A percentile compares a stretch with the other conserved stretches of the same genome.
phyloP scores from a whole-genome alignment of 2,888 invertebrate genomes.

The Eristalinus aeneus region DNA sequence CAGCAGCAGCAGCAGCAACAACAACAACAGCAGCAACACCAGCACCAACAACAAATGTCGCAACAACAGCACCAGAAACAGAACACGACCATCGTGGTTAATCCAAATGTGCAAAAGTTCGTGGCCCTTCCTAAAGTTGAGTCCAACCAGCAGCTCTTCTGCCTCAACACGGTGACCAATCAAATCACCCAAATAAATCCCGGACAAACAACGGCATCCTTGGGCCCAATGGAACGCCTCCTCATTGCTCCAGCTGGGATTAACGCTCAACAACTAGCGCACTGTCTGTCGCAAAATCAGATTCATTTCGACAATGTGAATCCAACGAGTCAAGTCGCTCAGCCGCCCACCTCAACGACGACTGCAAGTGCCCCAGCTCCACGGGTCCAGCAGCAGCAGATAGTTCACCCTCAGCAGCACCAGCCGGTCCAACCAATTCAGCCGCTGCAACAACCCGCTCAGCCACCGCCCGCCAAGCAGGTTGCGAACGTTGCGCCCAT shows the following conservation, averaged over 20 bases:
- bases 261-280: conserved; percentile 80
- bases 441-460: conserved; percentile 74
- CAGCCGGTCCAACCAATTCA: conserved; percentile 75
- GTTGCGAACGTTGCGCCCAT: conserved; percentile 80
- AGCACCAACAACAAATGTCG: conserved; percentile 57
- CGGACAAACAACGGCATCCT: conserved; percentile 79
- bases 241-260: conserved; percentile 80
- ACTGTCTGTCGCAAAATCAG: conserved; percentile 80
- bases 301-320: conserved; percentile 81
- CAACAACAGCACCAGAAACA: conserved; percentile 60
- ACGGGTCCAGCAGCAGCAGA: conserved; percentile 78
- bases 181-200: conserved; percentile 81
- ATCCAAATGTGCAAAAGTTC: conserved; percentile 75
- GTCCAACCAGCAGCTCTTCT: conserved; percentile 80
- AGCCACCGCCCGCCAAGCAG: conserved; percentile 76
- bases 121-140: conserved; percentile 80
- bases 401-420: conserved; percentile 76
- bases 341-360: conserved; percentile 73
- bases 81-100: conserved; percentile 63
- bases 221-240: conserved; percentile 79
- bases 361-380: conserved; percentile 44
- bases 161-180: conserved; percentile 80
- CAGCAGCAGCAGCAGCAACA: conserved; percentile 66
- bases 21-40: conserved; percentile 68
- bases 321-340: conserved; percentile 71